phyloP scores from a whole-genome alignment of 2,113 vertebrate genomes.

The Corapipo altera region DNA sequence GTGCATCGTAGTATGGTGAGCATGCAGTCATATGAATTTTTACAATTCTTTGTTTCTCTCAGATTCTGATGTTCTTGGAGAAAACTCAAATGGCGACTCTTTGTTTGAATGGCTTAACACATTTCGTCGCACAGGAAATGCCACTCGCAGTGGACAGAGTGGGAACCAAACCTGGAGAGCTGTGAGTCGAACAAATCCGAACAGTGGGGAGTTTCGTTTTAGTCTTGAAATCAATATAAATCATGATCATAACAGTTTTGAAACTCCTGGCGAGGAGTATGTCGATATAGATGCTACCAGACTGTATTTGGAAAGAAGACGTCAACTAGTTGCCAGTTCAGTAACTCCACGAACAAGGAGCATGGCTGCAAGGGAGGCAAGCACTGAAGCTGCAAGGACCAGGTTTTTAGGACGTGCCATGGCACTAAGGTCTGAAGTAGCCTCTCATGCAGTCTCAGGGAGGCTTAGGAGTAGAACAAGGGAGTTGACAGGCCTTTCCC shows the following conservation, averaged over 20 bases:
- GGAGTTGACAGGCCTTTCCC: neutral
- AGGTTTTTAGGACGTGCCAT: conserved; percentile 57
- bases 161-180: conserved; percentile 96
- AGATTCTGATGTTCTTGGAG: conserved; percentile 81
- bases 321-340: conserved; percentile 51
- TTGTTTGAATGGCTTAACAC: conserved; percentile 92
- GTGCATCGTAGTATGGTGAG: neutral
- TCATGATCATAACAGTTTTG: conserved; percentile 83
- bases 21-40: neutral
- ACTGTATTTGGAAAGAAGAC: conserved; percentile 18
- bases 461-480: conserved; percentile 67
- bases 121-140: conserved; percentile 89
- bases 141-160: conserved; percentile 90
- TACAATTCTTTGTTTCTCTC: conserved; percentile 52
- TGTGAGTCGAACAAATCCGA: conserved; percentile 92
- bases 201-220: conserved; percentile 92
- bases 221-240: conserved; percentile 96
- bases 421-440: conserved; percentile 63
- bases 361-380: conserved; percentile 57
- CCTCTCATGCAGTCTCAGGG: conserved; percentile 22
- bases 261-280: conserved; percentile 51
- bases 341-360: conserved; percentile 81
- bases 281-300: conserved; percentile 39
- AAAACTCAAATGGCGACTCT: conserved; percentile 85
- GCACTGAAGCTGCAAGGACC: conserved; percentile 45